Percentiles rank a stretch among this genome's conserved stretches.
Evolutionary conservation across 1,140 invertebrate species (phyloP).

Genomic region (Gonioctena quinquepunctata): DNA sequence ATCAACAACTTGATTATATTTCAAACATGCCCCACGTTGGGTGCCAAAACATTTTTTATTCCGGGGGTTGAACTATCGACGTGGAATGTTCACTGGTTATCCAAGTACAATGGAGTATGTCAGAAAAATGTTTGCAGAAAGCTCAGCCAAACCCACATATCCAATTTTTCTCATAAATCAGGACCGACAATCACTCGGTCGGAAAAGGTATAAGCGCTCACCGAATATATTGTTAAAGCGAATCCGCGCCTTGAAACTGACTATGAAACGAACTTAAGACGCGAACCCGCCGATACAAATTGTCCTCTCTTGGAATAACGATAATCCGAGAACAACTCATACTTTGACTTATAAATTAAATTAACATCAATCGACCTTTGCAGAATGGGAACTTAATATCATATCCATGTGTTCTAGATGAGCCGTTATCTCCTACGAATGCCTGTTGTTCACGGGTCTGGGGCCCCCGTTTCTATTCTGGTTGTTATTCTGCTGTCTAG

Average conservation of each 20-base stretch:
- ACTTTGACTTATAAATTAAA: constrained; percentile 15
- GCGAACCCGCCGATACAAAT: background rate
- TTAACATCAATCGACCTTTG: background rate
- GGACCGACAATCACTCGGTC: too few species aligned
- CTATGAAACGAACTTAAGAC: background rate
- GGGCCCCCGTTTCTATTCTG: constrained; percentile 1
- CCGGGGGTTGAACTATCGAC: too few species aligned
- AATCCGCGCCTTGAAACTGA: background rate
- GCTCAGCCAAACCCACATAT: too few species aligned
- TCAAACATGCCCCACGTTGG: too few species aligned
- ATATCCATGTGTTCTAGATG: background rate
- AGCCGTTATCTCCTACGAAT: background rate
- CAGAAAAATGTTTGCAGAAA: too few species aligned
- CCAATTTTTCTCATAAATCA: too few species aligned
- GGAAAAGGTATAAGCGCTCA: too few species aligned
- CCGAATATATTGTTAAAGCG: background rate
- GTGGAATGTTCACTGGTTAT: too few species aligned
- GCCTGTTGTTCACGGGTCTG: constrained; percentile 5
- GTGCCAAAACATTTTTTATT: too few species aligned
- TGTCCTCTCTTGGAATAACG: background rate
- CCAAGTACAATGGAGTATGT: too few species aligned
- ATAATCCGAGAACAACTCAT: background rate
- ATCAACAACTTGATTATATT: too few species aligned
- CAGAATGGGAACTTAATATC: constrained; percentile 12
- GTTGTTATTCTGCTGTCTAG: constrained; percentile 21